Percentiles rank a stretch among this genome's conserved stretches.
These are phyloP conservation scores for Gorsachius goisagi DNA, from an alignment of 2,113 vertebrate species.

Conservation along the genomic window DNA sequence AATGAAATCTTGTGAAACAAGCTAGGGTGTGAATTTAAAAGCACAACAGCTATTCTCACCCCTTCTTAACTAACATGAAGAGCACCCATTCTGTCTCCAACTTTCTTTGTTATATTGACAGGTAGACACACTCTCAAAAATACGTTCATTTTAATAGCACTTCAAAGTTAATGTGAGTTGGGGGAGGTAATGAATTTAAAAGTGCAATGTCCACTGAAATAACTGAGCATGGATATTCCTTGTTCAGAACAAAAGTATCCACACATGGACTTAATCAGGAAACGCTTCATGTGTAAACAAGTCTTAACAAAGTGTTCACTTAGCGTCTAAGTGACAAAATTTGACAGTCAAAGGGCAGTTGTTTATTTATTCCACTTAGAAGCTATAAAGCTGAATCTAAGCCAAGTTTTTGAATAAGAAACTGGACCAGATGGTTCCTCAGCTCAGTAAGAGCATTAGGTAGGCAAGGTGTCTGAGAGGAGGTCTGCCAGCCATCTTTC, in stretches of 20 bases:
- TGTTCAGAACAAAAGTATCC: neutral
- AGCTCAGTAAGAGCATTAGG: neutral
- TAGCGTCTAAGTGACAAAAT: neutral
- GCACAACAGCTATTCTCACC: neutral
- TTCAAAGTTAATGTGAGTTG: neutral
- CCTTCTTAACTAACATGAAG: neutral
- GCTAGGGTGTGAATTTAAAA: neutral
- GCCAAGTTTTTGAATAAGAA: neutral
- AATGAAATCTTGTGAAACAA: neutral
- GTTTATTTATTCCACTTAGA: neutral
- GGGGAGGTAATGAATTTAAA: neutral
- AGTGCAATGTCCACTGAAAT: neutral
- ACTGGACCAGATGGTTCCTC: neutral
- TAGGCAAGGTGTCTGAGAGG: neutral
- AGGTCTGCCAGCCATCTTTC: neutral
- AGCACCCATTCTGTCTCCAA: neutral
- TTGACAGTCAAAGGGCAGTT: neutral
- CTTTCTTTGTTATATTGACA: neutral
- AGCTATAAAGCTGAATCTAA: neutral
- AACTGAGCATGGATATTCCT: neutral
- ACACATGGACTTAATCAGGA: neutral
- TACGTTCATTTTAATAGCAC: neutral
- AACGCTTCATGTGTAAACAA: neutral
- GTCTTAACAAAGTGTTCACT: neutral
- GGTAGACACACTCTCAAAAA: neutral